Evolutionary conservation across 1,140 invertebrate species (phyloP), one percentile per base, ranked within the genome.

Genomic region (Batillaria attramentaria): DNA sequence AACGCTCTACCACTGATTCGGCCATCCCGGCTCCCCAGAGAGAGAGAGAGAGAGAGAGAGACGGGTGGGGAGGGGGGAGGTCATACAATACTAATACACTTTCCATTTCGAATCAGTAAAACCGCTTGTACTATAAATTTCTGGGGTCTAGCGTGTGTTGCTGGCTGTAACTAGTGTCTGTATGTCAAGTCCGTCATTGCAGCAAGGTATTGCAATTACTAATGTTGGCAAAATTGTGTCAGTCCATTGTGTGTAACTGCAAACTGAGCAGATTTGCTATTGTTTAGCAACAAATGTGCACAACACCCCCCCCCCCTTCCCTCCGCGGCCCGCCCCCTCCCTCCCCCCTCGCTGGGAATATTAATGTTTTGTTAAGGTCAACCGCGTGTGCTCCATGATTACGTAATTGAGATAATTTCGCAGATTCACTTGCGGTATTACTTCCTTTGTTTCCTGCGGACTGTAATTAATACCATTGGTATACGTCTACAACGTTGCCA

Each of bases 41-140:
- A 41, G 16, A 42, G 39, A 72, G 20, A 72, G 69, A 43, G 69
- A 72, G 69, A 72, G 69, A 72, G 39, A 72, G 69, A 72, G 33
- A 50, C 24, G 24, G 43, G n/a, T 3, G 18, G 18, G 54, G n/a
- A 33, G 42, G 43, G 69, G 18, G 39, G 28, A 24, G 18, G 6
- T 42, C 6, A 42, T 8, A 8, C 4, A 42, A n/a, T 8, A 39
- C n/a, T n/a, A 35, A 41, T 35, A 42, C 39, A 46, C 6, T 10
- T 42, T 16, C 1, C 20, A 42, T 8, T 24, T n/a, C 1, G 4
- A 41, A 43, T n/a, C 28, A 41, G 35, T n/a, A 33, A 41, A n/a
- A 41, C 6, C 31, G n/a, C 18, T 16, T 35, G 66, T 4, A 39
- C 18, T 6, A 35, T 3, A 37, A n/a, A 37, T 16, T 35, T 10